A percentile compares a stretch with the other conserved stretches of the same genome.
These are phyloP conservation scores for Cassiopea xamachana DNA, from an alignment of 30 jellyfish, hydroid and myxozoan genomes.

Conservation along the genomic window DNA sequence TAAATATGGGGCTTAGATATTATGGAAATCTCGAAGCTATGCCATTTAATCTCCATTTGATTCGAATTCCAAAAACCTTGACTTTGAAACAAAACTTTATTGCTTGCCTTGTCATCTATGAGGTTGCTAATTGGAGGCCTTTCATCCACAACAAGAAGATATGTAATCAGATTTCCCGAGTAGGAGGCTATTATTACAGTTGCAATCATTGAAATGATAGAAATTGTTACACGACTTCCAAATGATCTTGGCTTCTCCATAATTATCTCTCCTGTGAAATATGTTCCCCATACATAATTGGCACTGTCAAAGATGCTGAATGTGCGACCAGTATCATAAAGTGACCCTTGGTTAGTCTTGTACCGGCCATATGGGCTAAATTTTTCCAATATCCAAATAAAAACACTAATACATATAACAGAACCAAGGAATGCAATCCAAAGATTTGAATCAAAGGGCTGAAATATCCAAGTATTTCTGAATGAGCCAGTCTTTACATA, in stretches of 20 bases:
- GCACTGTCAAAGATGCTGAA: slow-evolving; percentile 38
- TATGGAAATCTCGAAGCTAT: too few relatives aligned
- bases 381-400: slow-evolving; percentile 27
- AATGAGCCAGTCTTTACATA: neutral
- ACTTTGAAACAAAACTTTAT: neutral
- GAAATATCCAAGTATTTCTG: neutral
- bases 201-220: neutral
- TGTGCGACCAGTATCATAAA: neutral
- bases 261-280: slow-evolving; percentile 43
- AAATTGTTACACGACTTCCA: slow-evolving; percentile 4
- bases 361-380: slow-evolving; percentile 26
- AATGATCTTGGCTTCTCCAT: slow-evolving; percentile 6
- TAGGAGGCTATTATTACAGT: slow-evolving; percentile 4
- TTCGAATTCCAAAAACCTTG: neutral
- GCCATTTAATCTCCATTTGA: too few relatives aligned
- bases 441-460: slow-evolving; percentile 6
- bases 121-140: slow-evolving; percentile 11
- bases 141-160: slow-evolving; percentile 23
- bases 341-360: neutral
- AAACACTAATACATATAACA: neutral
- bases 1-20: too few relatives aligned
- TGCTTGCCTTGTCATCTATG: slow-evolving; percentile 24
- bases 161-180: slow-evolving; percentile 39
- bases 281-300: slow-evolving; percentile 43
- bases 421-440: slow-evolving; percentile 12